phyloP scores from a whole-genome alignment of 2,888 invertebrate species.

The Drosophila barbarae region DNA sequence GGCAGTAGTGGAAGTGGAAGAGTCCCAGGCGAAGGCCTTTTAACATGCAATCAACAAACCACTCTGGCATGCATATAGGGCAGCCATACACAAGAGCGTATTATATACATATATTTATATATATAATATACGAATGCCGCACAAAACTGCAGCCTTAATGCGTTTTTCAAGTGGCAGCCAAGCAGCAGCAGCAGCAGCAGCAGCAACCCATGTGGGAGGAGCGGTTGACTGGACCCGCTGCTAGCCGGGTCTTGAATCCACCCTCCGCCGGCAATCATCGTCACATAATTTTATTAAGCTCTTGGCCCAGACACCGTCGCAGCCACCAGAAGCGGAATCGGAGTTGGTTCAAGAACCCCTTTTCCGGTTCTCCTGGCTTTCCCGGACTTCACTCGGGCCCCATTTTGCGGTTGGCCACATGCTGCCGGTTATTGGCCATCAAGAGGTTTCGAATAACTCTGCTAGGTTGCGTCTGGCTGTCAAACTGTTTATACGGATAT shows the following conservation, averaged over 20 bases:
- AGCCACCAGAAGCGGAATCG: constrained; percentile 17
- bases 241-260: not conserved
- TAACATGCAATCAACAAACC: constrained; percentile 74
- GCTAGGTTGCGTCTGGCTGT: constrained; percentile 15
- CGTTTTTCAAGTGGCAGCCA: constrained; percentile 67
- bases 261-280: constrained; percentile 62
- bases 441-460: constrained; percentile 35
- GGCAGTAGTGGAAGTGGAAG: constrained; percentile 13
- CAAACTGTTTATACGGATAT: constrained; percentile 26
- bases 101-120: constrained; percentile 40
- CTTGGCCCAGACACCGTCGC: constrained; percentile 46
- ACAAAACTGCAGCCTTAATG: constrained; percentile 70
- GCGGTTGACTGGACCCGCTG: constrained; percentile 1
- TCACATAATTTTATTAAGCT: constrained; percentile 74
- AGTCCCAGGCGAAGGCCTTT: constrained; percentile 58
- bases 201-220: not conserved
- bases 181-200: constrained; percentile 35
- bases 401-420: constrained; percentile 33
- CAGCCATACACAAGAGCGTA: constrained; percentile 51
- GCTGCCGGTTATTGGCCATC: constrained; percentile 38
- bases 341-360: constrained; percentile 17
- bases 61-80: constrained; percentile 69
- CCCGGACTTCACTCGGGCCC: constrained; percentile 3
- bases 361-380: not conserved
- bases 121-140: constrained; percentile 48